Percentiles rank a stretch among this genome's conserved stretches.
phyloP scores from a whole-genome alignment of 2,888 invertebrate species.

The Pocota personata region DNA sequence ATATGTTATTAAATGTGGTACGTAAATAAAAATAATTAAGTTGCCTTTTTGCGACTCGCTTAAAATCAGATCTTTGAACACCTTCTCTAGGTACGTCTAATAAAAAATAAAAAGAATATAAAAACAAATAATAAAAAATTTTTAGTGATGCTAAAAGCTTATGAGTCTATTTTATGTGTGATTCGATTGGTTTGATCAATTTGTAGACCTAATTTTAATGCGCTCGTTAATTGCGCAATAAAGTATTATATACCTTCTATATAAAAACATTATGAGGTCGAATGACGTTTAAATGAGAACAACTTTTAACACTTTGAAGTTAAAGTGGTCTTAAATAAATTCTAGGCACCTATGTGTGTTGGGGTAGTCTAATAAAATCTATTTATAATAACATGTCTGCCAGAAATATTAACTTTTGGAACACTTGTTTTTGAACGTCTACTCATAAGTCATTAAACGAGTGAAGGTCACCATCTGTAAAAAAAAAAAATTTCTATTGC shows the following conservation, averaged over 20 bases:
- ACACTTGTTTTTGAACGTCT: background rate
- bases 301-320: constrained; percentile 23
- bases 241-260: background rate
- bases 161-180: background rate
- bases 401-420: background rate
- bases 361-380: background rate
- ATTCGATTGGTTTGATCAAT: constrained; percentile 6
- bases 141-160: constrained; percentile 2
- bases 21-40: background rate
- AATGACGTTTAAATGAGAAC: background rate
- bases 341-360: background rate
- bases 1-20: background rate
- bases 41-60: background rate
- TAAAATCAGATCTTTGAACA: background rate
- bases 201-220: constrained; percentile 13
- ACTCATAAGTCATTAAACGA: background rate
- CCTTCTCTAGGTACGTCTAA: background rate
- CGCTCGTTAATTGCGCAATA: constrained; percentile 3
- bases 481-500: background rate
- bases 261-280: constrained; percentile 23
- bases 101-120: background rate
- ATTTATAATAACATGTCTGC: background rate
- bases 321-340: background rate
- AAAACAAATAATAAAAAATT: background rate
- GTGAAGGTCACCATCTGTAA: background rate